These are phyloP conservation scores for Saccostrea cuccullata DNA, from an alignment of 1,140 invertebrate genomes.

Conservation along the genomic window DNA sequence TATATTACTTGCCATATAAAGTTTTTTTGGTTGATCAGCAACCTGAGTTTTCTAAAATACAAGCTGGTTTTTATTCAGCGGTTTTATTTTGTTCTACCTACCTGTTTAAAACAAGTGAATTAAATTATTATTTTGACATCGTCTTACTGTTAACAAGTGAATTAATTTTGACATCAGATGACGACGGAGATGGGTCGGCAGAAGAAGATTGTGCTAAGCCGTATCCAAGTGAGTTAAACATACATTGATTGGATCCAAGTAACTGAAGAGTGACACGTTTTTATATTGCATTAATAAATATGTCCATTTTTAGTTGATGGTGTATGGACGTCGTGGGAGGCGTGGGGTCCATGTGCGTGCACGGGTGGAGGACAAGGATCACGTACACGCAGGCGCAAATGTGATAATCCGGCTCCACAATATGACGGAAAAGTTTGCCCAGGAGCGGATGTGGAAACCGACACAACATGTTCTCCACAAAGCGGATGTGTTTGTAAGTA, in stretches of 20 bases:
- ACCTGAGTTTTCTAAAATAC: too few species aligned
- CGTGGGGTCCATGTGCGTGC: conserved; percentile 34
- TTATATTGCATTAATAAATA: neutral
- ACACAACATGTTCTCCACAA: conserved; percentile 19
- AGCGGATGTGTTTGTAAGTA: conserved; percentile 4
- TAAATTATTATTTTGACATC: neutral
- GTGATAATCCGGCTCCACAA: conserved; percentile 11
- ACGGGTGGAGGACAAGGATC: neutral
- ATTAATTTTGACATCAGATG: conserved; percentile 43
- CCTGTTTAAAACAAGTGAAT: too few species aligned
- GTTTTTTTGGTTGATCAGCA: too few species aligned
- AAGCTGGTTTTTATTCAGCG: too few species aligned
- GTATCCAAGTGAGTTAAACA: conserved; percentile 47
- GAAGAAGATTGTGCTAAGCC: conserved; percentile 57
- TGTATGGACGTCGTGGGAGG: conserved; percentile 11
- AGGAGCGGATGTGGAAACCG: conserved; percentile 11
- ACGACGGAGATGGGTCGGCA: conserved; percentile 48
- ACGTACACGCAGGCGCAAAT: neutral
- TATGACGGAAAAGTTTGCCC: conserved; percentile 19
- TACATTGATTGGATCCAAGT: neutral
- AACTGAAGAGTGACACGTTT: neutral
- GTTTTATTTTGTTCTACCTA: too few species aligned
- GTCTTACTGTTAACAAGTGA: too few species aligned
- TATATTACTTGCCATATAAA: too few species aligned
- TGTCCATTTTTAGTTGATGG: conserved; percentile 4